Evolutionary conservation across 2,888 invertebrate species (phyloP), one percentile per base, ranked within the genome.

Genomic region (Protophormia terraenovae): DNA sequence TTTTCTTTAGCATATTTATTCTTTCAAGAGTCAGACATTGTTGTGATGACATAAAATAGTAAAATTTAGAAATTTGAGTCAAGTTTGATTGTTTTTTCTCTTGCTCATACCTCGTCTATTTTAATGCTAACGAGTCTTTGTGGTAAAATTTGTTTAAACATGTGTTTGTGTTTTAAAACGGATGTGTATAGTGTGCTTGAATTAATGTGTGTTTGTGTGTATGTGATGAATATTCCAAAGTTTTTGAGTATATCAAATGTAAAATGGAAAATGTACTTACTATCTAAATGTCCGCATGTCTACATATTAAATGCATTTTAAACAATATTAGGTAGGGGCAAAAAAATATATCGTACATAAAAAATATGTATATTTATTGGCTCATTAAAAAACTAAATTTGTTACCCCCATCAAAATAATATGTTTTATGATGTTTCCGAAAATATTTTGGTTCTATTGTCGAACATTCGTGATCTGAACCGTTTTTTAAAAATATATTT

Each of bases 21-120:
- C 12, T 22, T 69, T 75, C 38, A 62, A 66, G 14, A 45, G 38
- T 19, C 50, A 50, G 35, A 79, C 58, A 67, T 38, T 64, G 73
- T 67, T 45, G 67, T 69, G 35, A 41, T 81, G 81, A 55, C 32
- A 75, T 50, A 38, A 84, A 72, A 78, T 58, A 58, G 62, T 16
- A 55, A 73, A 35, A 81, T 67, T 81, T 77, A 66, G 50, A 73
- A 81, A 80, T 76, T 41, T 50, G 16, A 80, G 53, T 50, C 69
- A 27, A 84, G 45, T 80, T 76, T 66, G 53, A 80, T 76, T 55
- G 55, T 19, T 55, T 62, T 55, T 22, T 1, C 50, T 50, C 38
- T 1, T 41, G 29, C 38, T 29, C 27, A 58, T 7, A 58, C 27
- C 27, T 35, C 14, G 7, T 19, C n/a, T n/a, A 32, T 16, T 32